Base-by-base conservation (phyloP, 2,797 vertebrate species). In the Myiotriccus ornatus region DNA sequence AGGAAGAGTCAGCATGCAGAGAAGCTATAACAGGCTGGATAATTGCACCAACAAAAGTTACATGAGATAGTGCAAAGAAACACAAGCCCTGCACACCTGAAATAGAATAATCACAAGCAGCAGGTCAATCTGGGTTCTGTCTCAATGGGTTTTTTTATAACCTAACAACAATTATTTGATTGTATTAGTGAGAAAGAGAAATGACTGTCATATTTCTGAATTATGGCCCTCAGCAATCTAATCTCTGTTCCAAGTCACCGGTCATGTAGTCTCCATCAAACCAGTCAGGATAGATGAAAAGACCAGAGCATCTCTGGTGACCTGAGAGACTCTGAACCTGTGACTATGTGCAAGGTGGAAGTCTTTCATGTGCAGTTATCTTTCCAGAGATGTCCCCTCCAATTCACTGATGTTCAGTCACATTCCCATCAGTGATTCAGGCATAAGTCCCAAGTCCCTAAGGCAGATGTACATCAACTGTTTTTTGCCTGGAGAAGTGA, bases 381-480 rank as follows among this genome's bases (percentile, higher is more conserved):
- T 75, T 95, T 87, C 69, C 7, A 3, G 47, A 93, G n/a, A 53
- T 87, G 91, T 95, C 79, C 76, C 44, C 79, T 95, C 64, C 32
- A 55, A 60, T 96, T 93, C 77, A 84, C 32, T 55, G 32, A 50
- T 62, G 62, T 60, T 95, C 74, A 81, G 70, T 94, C 88, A 89
- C 70, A 93, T 9, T 47, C 81, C 52, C 86, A 57, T 89, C 74
- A 69, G 55, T 81, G 87, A 93, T 67, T 96, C 93, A 93, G 34
- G 35, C 75, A 39, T 87, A 92, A 94, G 47, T 68, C 80, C 65
- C 71, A 87, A 70, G 73, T 94, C 95, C 89, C 94, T 79, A 80
- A 95, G 95, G 94, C 96, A 96, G 89, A 90, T 89, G 94, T 90
- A 92, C 71, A 87, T 97, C 96, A 97, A 84, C 62, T 65, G 71